Conservation (phyloP, 1,140 invertebrate genomes). For the Cotesia typhae region DNA sequence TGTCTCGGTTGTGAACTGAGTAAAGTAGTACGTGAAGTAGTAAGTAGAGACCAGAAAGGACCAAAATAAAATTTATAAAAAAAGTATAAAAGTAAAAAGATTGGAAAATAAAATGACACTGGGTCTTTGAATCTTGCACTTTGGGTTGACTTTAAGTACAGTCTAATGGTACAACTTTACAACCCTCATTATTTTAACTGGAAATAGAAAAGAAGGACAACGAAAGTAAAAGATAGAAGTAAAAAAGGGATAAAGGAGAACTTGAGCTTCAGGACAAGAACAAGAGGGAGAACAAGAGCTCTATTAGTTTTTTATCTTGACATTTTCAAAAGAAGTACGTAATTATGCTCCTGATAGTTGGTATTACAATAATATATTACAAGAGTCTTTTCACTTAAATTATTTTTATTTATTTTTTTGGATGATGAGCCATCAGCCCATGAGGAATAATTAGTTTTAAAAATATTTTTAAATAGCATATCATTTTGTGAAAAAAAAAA, state of each 20-base stretch:
- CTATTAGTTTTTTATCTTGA: not conserved
- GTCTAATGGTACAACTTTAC: conserved; percentile 7
- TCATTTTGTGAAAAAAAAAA: not conserved
- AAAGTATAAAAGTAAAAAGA: conserved; percentile 8
- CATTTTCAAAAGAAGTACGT: conserved; percentile 24
- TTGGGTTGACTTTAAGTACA: not conserved
- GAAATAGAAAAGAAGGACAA: too few species aligned
- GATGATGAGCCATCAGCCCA: too few species aligned
- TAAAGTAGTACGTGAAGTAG: not conserved
- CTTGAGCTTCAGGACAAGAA: too few species aligned
- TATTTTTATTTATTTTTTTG: not conserved
- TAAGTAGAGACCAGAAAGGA: not conserved
- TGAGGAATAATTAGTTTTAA: too few species aligned
- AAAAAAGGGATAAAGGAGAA: not conserved
- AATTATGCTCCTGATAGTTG: conserved; percentile 20
- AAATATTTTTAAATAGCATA: too few species aligned
- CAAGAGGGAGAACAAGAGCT: not conserved
- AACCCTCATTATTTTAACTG: conserved; percentile 8
- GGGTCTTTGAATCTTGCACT: not conserved
- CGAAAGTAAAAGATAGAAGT: not conserved
- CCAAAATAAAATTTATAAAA: not conserved
- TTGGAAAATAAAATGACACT: conserved; percentile 5
- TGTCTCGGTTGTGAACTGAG: not conserved
- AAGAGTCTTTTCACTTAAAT: not conserved
- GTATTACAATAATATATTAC: not conserved